These are phyloP conservation scores for Okapia johnstoni DNA, from an alignment of 2,113 vertebrate genomes.

Conservation along the genomic window DNA sequence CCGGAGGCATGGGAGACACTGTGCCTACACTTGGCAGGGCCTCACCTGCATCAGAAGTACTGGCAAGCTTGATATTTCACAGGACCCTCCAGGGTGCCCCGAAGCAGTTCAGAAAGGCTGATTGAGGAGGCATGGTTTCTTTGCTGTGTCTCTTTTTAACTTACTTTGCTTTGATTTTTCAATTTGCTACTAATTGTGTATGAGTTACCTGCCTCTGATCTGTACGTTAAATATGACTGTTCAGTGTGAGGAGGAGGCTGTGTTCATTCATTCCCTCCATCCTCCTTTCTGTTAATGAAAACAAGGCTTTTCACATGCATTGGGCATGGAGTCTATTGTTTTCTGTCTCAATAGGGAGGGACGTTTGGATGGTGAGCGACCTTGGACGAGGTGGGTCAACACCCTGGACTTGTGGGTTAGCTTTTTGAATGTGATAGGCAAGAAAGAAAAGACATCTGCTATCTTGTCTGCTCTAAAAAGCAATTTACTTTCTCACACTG, in stretches of 20 bases:
- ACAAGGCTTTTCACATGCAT: not conserved
- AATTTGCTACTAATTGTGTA: constrained; percentile 7
- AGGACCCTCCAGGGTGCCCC: constrained; percentile 11
- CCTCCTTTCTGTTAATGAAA: not conserved
- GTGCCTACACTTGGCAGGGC: accelerated
- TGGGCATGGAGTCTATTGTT: not conserved
- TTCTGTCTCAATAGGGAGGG: not conserved
- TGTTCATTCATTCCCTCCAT: not conserved
- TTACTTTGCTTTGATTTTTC: constrained; percentile 59
- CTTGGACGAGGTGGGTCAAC: not conserved
- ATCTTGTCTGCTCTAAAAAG: not conserved
- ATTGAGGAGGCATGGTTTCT: not conserved
- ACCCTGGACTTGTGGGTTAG: not conserved
- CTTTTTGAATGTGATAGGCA: not conserved
- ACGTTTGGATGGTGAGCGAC: not conserved
- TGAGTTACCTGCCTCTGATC: constrained; percentile 54
- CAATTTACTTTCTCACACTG: not conserved
- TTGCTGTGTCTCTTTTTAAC: constrained; percentile 45
- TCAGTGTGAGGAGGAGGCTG: not conserved
- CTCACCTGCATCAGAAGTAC: not conserved
- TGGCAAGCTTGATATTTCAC: not conserved
- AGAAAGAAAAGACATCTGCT: not conserved
- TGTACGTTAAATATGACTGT: not conserved
- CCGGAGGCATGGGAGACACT: accelerated
- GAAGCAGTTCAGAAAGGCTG: constrained; percentile 25